These are phyloP conservation scores for Aphrophora alni DNA, from an alignment of 2,888 invertebrate genomes.

Conservation along the genomic window DNA sequence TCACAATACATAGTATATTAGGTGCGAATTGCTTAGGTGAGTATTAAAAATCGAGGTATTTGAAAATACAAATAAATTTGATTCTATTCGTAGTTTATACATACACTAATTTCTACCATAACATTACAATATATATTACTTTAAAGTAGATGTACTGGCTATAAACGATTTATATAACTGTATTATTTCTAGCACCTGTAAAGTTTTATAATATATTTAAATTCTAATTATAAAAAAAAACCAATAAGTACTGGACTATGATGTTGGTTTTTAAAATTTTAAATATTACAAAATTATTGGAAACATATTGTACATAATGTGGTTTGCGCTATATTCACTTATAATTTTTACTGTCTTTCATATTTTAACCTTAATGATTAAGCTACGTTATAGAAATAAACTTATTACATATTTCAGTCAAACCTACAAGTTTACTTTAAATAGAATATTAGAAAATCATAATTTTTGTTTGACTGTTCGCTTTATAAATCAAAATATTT, in stretches of 20 bases:
- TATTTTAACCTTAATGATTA: too few species aligned
- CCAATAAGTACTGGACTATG: not conserved
- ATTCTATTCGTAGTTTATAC: not conserved
- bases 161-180: not conserved
- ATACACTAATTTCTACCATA: not conserved
- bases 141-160: not conserved
- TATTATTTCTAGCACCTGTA: conserved; percentile 4
- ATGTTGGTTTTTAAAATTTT: not conserved
- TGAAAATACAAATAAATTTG: not conserved
- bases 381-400: too few species aligned
- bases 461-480: too few species aligned
- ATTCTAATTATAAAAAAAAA: not conserved
- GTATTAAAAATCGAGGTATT: not conserved
- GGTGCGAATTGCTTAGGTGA: not conserved
- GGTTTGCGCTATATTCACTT: too few species aligned
- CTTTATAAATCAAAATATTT: too few species aligned
- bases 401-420: too few species aligned
- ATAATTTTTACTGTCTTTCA: too few species aligned
- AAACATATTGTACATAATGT: too few species aligned
- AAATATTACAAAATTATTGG: too few species aligned
- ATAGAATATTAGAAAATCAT: too few species aligned
- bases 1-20: not conserved
- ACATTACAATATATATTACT: not conserved
- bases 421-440: too few species aligned
- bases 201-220: not conserved